These are phyloP conservation scores for Rhagonycha fulva DNA, from an alignment of 2,888 invertebrate genomes.

Conservation along the genomic window DNA sequence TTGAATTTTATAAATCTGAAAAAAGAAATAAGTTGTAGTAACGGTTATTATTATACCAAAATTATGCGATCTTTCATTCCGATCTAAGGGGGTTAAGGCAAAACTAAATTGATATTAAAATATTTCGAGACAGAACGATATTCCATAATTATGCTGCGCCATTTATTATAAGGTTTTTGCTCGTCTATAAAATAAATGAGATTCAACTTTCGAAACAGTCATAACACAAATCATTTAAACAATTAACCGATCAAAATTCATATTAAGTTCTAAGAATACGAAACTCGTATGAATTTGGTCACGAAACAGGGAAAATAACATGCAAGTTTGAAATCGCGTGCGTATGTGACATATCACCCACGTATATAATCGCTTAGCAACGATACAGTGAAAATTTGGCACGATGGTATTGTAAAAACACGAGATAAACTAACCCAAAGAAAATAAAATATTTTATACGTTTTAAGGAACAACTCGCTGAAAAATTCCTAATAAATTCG, in stretches of 20 bases:
- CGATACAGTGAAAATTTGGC: conserved; percentile 23
- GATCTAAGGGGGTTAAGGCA: background rate
- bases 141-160: background rate
- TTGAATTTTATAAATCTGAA: conserved; percentile 50
- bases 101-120: background rate
- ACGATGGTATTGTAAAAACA: conserved; percentile 7
- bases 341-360: conserved; percentile 50
- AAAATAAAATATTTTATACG: background rate
- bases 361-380: conserved; percentile 44
- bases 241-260: conserved; percentile 50
- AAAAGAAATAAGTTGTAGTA: conserved; percentile 29
- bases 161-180: background rate
- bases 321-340: conserved; percentile 44
- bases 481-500: background rate
- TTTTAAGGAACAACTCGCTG: background rate
- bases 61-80: background rate
- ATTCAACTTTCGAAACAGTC: conserved; percentile 22
- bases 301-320: conserved; percentile 36
- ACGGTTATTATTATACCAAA: background rate
- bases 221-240: conserved; percentile 45
- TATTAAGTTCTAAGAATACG: conserved; percentile 44
- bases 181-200: conserved; percentile 8
- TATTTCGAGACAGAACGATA: background rate
- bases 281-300: conserved; percentile 46
- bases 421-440: conserved; percentile 6